Evolutionary conservation across 2,797 vertebrate species (phyloP).

Genomic region (Orestias chungarensis): DNA sequence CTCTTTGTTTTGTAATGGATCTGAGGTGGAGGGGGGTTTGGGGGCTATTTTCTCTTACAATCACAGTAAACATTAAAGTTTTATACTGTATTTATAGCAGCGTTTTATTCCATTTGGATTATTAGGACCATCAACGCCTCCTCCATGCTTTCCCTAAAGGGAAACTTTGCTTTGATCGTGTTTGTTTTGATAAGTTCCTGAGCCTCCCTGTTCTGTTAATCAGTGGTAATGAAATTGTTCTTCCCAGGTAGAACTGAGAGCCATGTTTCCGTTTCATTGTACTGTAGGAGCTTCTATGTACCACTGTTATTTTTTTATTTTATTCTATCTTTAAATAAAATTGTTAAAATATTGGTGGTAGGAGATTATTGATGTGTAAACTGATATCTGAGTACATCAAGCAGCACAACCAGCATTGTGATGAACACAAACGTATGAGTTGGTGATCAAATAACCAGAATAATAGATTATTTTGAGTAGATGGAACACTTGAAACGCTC

Average conservation of each 20-base stretch:
- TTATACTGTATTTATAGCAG: slow-evolving; percentile 69
- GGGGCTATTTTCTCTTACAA: slow-evolving; percentile 26
- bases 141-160: slow-evolving; percentile 16
- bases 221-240: slow-evolving; percentile 4
- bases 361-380: background rate
- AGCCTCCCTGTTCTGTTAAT: slow-evolving; percentile 7
- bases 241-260: slow-evolving; percentile 8
- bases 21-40: background rate
- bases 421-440: too few species aligned
- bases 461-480: too few species aligned
- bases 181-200: slow-evolving; percentile 5
- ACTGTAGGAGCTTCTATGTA: slow-evolving; percentile 7
- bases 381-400: too few species aligned
- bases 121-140: slow-evolving; percentile 11
- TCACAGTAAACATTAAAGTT: slow-evolving; percentile 35
- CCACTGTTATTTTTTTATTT: slow-evolving; percentile 18
- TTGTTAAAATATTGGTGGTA: slow-evolving; percentile 17
- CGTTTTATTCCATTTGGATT: slow-evolving; percentile 52
- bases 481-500: too few species aligned
- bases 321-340: slow-evolving; percentile 53
- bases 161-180: slow-evolving; percentile 18
- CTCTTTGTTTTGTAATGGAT: background rate
- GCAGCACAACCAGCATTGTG: too few species aligned
- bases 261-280: slow-evolving; percentile 35
- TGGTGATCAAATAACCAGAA: too few species aligned